Percentiles rank a stretch among this genome's conserved stretches.
phyloP scores from a whole-genome alignment of 2,797 vertebrate genomes.

The Falco berigora region DNA sequence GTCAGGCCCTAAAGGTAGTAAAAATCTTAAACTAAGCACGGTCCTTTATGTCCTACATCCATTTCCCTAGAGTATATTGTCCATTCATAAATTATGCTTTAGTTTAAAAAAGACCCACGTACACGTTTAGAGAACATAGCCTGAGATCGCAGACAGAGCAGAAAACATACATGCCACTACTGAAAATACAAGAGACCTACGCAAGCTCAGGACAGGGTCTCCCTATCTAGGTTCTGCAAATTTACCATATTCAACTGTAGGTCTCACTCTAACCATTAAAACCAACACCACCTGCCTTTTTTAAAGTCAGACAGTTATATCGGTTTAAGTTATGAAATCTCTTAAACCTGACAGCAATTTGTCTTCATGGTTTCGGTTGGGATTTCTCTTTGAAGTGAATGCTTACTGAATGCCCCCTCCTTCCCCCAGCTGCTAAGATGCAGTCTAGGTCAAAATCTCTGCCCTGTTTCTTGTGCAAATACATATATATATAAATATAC shows the following conservation, averaged over 20 bases:
- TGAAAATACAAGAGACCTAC: background rate
- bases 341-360: background rate
- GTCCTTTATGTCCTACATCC: background rate
- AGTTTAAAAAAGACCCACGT: background rate
- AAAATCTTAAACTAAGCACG: background rate
- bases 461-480: background rate
- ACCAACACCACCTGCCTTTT: background rate
- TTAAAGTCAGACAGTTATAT: background rate
- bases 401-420: background rate
- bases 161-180: background rate
- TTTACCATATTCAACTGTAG: background rate
- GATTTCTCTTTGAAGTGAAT: background rate
- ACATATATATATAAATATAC: too few species aligned
- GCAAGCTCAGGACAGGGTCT: background rate
- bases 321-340: background rate
- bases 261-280: background rate
- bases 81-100: background rate
- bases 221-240: background rate
- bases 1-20: background rate
- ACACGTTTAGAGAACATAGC: background rate
- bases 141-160: background rate
- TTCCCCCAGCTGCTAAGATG: background rate
- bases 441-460: background rate
- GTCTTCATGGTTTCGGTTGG: background rate
- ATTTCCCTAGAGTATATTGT: background rate